phyloP scores from a whole-genome alignment of 2,113 vertebrate genomes.

The Neolamprologus variostigma region DNA sequence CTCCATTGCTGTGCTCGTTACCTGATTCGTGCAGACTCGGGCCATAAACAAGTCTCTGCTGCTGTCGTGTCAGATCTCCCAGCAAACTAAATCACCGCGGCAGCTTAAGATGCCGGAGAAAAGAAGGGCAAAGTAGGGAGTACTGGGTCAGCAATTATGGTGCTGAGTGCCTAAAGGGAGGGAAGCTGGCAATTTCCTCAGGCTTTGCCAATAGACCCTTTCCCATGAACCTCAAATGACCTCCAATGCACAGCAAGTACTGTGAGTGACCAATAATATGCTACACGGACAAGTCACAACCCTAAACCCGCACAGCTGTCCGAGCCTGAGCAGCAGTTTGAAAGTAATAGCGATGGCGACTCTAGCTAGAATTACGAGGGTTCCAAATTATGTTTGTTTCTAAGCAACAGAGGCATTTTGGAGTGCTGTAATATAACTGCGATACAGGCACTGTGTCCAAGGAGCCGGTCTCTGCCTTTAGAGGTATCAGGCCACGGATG shows the following conservation, averaged over 20 bases:
- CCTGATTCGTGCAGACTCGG: slow-evolving; percentile 10
- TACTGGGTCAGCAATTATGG: slow-evolving; percentile 77
- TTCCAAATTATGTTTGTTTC: slow-evolving; percentile 39
- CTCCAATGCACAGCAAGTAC: slow-evolving; percentile 63
- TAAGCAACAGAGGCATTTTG: slow-evolving; percentile 26
- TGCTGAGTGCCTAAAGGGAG: slow-evolving; percentile 68
- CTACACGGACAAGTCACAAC: not conserved
- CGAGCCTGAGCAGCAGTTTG: not conserved
- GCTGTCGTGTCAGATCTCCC: slow-evolving; percentile 38
- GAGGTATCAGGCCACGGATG: not conserved
- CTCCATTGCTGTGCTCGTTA: not conserved
- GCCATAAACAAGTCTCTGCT: slow-evolving; percentile 13
- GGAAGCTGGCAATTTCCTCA: slow-evolving; percentile 84
- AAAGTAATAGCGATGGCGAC: not conserved
- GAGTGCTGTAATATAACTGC: not conserved
- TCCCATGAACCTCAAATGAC: slow-evolving; percentile 90
- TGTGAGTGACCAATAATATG: slow-evolving; percentile 7
- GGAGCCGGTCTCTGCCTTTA: not conserved
- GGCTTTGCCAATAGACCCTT: slow-evolving; percentile 79
- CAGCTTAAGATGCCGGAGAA: not conserved
- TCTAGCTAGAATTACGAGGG: not conserved
- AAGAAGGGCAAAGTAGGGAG: slow-evolving; percentile 71
- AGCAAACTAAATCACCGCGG: slow-evolving; percentile 73
- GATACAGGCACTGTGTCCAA: not conserved
- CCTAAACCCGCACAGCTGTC: not conserved